Percentiles rank a stretch among this genome's conserved stretches.
Evolutionary conservation across 2,113 vertebrate species (phyloP).

Genomic region (Rhinoptilus africanus): DNA sequence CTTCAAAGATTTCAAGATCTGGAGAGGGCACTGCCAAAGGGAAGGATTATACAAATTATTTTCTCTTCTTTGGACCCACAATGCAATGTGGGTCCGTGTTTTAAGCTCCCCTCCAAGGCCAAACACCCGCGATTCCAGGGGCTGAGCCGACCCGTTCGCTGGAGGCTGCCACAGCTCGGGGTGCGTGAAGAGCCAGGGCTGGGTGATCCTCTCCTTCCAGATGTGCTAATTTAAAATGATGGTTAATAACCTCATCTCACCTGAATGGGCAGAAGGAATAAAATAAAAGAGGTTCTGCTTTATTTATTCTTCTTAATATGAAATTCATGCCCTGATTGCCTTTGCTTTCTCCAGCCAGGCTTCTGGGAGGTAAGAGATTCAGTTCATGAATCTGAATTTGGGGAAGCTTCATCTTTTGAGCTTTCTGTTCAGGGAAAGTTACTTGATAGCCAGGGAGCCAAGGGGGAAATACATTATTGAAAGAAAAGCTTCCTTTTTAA

Average conservation of each 20-base stretch:
- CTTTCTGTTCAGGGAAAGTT: slow-evolving; percentile 43
- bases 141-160: not conserved
- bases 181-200: accelerated
- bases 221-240: not conserved
- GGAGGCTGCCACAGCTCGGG: not conserved
- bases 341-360: slow-evolving; percentile 2
- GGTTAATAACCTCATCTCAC: not conserved
- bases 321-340: slow-evolving; percentile 68
- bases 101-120: not conserved
- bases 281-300: slow-evolving; percentile 43
- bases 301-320: slow-evolving; percentile 66
- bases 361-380: slow-evolving; percentile 27
- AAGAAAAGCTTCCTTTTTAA: slow-evolving; percentile 66
- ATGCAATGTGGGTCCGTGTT: not conserved
- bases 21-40: not conserved
- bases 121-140: not conserved
- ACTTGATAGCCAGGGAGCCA: slow-evolving; percentile 56
- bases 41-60: not conserved
- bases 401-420: slow-evolving; percentile 53
- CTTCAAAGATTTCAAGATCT: not conserved
- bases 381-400: slow-evolving; percentile 63
- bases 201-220: not conserved
- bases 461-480: slow-evolving; percentile 71
- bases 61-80: not conserved
- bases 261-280: not conserved